A percentile compares a stretch with the other conserved stretches of the same genome.
Conservation (phyloP, 2,888 invertebrate genomes). For the Ophioninae sp. region DNA sequence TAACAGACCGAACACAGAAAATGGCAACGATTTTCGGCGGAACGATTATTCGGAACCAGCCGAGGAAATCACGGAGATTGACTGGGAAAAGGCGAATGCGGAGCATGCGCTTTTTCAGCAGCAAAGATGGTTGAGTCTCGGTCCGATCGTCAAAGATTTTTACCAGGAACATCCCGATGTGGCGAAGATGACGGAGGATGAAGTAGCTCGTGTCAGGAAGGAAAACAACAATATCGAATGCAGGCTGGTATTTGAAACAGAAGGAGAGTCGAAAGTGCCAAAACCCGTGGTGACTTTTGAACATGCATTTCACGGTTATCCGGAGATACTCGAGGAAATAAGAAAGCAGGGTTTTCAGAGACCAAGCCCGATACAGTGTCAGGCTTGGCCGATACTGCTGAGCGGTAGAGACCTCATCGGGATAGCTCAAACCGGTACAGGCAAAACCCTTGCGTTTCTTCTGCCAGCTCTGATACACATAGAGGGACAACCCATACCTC, state of each 20-base stretch:
- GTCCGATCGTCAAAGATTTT: slow-evolving; percentile 89
- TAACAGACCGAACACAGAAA: not conserved
- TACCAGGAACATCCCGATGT: slow-evolving; percentile 90
- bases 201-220: slow-evolving; percentile 85
- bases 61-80: slow-evolving; percentile 75
- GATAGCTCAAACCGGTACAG: slow-evolving; percentile 96
- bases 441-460: slow-evolving; percentile 97
- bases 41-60: not conserved
- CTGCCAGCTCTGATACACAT: slow-evolving; percentile 97
- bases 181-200: slow-evolving; percentile 84
- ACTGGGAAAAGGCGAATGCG: slow-evolving; percentile 84
- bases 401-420: slow-evolving; percentile 97
- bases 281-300: slow-evolving; percentile 92
- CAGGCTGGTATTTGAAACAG: slow-evolving; percentile 84
- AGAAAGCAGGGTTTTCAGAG: slow-evolving; percentile 89
- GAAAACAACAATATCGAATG: slow-evolving; percentile 90
- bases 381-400: slow-evolving; percentile 96
- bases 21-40: not conserved
- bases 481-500: slow-evolving; percentile 90
- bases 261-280: slow-evolving; percentile 83
- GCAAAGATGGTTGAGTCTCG: slow-evolving; percentile 85
- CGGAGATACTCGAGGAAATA: slow-evolving; percentile 92
- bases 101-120: slow-evolving; percentile 81
- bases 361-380: slow-evolving; percentile 96
- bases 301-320: slow-evolving; percentile 87